Evolutionary conservation across 2,888 invertebrate species (phyloP).

Genomic region (Prosapia bicincta): DNA sequence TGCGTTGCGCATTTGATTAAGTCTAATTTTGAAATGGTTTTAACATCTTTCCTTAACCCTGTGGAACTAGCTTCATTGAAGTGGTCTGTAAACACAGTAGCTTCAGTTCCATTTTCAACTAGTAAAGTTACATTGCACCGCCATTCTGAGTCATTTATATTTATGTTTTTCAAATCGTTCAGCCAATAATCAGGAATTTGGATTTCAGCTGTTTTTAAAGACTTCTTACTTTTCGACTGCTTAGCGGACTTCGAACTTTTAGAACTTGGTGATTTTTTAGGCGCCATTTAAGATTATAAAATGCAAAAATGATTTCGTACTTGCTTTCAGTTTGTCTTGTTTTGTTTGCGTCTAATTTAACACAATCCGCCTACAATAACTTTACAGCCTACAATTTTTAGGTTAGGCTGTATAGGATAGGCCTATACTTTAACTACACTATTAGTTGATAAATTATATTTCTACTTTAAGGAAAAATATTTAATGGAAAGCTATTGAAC

Average conservation of each 20-base stretch:
- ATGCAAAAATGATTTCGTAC: too few species aligned
- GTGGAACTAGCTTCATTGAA: conserved; percentile 20
- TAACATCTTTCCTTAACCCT: conserved; percentile 23
- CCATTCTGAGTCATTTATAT: conserved; percentile 14
- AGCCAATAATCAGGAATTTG: conserved; percentile 10
- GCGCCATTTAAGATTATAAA: too few species aligned
- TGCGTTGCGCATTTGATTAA: conserved; percentile 17
- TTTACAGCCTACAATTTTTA: too few species aligned
- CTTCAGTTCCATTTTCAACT: neutral
- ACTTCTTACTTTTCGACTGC: neutral
- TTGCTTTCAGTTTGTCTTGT: too few species aligned
- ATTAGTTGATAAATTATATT: too few species aligned
- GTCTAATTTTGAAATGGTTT: conserved; percentile 13
- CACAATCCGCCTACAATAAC: too few species aligned
- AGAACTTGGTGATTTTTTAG: neutral
- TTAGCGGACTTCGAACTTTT: neutral
- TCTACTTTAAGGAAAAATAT: too few species aligned
- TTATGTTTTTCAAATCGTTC: neutral
- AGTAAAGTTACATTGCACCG: conserved; percentile 6
- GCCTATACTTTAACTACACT: too few species aligned
- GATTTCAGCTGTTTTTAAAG: neutral
- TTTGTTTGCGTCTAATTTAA: too few species aligned
- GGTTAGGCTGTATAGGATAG: too few species aligned
- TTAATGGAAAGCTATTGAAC: too few species aligned
- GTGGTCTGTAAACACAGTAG: conserved; percentile 7